Conservation (phyloP, 2,888 invertebrate genomes). For the Acrocyrtus sp. region DNA sequence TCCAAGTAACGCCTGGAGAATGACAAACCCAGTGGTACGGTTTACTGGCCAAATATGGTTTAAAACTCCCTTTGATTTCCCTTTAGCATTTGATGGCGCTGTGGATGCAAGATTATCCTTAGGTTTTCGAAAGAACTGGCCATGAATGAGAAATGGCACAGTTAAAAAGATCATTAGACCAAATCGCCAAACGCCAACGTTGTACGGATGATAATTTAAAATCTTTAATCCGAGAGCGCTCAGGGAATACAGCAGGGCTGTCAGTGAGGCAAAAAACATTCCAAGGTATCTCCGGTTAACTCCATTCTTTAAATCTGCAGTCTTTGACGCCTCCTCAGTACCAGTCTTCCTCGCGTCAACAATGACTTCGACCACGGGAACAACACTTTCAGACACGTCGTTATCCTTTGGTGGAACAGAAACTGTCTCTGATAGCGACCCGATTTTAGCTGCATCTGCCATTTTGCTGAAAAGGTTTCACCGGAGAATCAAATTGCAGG, state of each 20-base stretch:
- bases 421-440: too few species aligned
- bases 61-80: neutral
- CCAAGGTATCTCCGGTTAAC: slow-evolving; percentile 14
- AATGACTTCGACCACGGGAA: too few species aligned
- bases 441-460: too few species aligned
- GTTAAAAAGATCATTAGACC: slow-evolving; percentile 39
- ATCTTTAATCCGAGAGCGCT: slow-evolving; percentile 43
- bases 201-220: slow-evolving; percentile 38
- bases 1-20: slow-evolving; percentile 38
- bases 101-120: neutral
- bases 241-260: slow-evolving; percentile 36
- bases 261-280: slow-evolving; percentile 18
- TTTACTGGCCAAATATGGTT: neutral
- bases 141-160: slow-evolving; percentile 40
- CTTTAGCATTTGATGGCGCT: neutral
- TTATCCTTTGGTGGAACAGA: too few species aligned
- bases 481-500: too few species aligned
- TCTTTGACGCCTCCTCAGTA: too few species aligned
- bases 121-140: neutral
- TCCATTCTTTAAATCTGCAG: too few species aligned
- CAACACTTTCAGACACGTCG: too few species aligned
- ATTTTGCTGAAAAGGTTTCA: too few species aligned
- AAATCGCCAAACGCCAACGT: slow-evolving; percentile 51
- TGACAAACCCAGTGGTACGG: neutral
- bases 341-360: too few species aligned